Evolutionary conservation across 2,113 vertebrate species (phyloP).

Genomic region (Epinephelus lanceolatus): DNA sequence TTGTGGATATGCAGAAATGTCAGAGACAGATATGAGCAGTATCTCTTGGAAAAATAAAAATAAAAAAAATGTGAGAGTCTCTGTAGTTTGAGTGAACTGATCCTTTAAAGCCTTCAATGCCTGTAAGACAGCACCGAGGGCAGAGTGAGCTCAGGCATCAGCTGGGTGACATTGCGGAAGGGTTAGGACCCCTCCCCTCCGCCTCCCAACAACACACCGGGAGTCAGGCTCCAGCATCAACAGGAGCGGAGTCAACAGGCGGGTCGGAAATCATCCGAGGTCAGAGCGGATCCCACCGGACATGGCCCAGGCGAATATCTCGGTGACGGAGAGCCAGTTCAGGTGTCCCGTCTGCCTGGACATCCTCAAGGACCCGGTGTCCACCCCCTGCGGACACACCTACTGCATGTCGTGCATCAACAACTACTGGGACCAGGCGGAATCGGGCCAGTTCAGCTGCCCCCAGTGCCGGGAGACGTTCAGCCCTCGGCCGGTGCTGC

Average conservation of each 20-base stretch:
- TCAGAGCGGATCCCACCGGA: background rate
- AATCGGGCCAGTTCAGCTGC: conserved; percentile 65
- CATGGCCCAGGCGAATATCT: conserved; percentile 81
- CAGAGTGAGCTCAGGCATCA: no score
- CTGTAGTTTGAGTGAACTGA: background rate
- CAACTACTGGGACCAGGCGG: conserved; percentile 79
- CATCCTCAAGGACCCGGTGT: conserved; percentile 78
- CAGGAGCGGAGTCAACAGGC: background rate
- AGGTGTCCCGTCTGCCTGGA: conserved; percentile 82
- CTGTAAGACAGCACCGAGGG: conserved; percentile 39
- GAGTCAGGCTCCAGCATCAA: background rate
- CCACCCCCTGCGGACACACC: conserved; percentile 84
- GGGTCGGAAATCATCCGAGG: background rate
- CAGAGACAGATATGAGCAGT: background rate
- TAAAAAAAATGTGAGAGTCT: no score
- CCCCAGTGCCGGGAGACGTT: conserved; percentile 80
- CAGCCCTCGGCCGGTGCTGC: conserved; percentile 79
- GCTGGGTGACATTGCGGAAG: conserved; percentile 46
- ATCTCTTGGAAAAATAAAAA: no score
- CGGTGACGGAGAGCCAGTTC: conserved; percentile 82
- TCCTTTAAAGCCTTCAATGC: background rate
- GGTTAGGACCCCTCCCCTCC: background rate
- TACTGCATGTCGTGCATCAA: conserved; percentile 82
- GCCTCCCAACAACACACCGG: conserved; percentile 23
- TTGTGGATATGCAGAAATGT: background rate